These are phyloP conservation scores for Furcifer pardalis DNA, from an alignment of 2,797 vertebrate genomes.

Conservation along the genomic window DNA sequence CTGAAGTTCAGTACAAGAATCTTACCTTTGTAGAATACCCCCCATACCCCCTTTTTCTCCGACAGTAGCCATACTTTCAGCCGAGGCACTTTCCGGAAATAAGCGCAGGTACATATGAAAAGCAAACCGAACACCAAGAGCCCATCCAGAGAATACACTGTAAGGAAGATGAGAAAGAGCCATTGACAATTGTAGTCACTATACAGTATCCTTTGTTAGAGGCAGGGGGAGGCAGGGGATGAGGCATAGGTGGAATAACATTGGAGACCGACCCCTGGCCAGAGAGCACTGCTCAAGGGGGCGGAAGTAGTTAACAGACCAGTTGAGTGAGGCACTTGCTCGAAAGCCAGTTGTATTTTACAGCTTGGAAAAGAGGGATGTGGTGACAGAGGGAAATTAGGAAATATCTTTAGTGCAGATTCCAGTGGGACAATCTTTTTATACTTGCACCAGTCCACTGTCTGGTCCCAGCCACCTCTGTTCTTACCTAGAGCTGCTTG, in stretches of 20 bases:
- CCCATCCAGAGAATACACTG: constrained; percentile 94
- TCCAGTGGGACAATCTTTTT: background rate
- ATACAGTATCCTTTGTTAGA: no score
- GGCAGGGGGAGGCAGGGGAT: background rate
- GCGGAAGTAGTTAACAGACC: no score
- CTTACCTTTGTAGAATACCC: constrained; percentile 94
- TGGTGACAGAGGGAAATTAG: background rate
- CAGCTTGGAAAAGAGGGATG: background rate
- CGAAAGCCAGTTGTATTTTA: no score
- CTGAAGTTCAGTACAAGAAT: background rate
- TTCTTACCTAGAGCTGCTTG: background rate
- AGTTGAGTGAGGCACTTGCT: background rate
- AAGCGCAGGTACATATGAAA: constrained; percentile 94
- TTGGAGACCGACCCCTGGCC: background rate
- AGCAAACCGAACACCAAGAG: constrained; percentile 94
- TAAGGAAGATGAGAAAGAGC: background rate
- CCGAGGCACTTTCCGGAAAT: constrained; percentile 94
- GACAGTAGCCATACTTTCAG: constrained; percentile 91
- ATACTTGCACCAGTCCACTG: background rate
- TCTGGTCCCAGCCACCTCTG: background rate
- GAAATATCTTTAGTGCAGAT: background rate
- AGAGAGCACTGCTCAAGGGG: background rate
- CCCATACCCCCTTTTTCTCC: constrained; percentile 94
- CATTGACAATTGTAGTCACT: no score
- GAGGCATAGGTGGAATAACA: constrained; percentile 26